Conservation (phyloP, 2,888 invertebrate species). For the Hypercompe scribonia region DNA sequence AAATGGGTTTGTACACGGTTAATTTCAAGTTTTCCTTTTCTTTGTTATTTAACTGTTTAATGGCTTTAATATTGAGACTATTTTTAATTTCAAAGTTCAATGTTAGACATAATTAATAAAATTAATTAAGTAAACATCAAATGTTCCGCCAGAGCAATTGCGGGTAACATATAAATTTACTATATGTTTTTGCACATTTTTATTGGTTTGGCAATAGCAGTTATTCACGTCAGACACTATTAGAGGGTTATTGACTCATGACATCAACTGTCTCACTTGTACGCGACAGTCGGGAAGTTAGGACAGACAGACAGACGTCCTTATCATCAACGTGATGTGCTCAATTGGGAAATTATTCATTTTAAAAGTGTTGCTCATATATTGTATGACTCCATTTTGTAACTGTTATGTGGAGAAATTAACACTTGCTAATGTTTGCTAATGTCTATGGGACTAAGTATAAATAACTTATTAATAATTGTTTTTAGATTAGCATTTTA, state of each 20-base stretch:
- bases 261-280: neutral
- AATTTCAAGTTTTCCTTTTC: too few relatives aligned
- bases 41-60: too few relatives aligned
- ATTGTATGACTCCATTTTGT: neutral
- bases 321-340: neutral
- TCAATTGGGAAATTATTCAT: conserved; percentile 5
- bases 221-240: neutral
- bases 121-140: neutral
- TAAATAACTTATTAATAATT: too few relatives aligned
- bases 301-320: neutral
- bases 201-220: conserved; percentile 1
- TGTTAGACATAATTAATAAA: neutral
- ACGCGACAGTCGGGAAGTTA: neutral
- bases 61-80: too few relatives aligned
- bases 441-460: too few relatives aligned
- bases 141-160: neutral
- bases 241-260: conserved; percentile 4
- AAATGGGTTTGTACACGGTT: too few relatives aligned
- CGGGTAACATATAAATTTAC: conserved; percentile 13
- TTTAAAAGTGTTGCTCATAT: neutral
- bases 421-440: neutral
- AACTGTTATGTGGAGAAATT: neutral
- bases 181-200: neutral
- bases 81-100: too few relatives aligned
- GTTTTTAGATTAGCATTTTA: too few relatives aligned